phyloP scores from a whole-genome alignment of 2,888 invertebrate species.

The Atethmia centrago region DNA sequence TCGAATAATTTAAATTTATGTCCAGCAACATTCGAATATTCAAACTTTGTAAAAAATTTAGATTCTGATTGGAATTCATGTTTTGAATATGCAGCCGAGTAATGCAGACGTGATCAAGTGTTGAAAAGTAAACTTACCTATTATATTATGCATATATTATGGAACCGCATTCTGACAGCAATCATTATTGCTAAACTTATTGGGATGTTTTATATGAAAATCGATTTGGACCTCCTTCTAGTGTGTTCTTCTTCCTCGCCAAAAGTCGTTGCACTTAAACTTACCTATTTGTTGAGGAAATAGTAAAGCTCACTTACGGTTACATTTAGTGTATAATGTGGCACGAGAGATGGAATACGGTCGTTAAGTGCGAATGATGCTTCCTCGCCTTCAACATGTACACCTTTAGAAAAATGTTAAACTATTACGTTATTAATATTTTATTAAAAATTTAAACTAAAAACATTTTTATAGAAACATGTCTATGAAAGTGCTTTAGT shows the following conservation, averaged over 20 bases:
- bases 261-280: too few relatives aligned
- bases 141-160: too few relatives aligned
- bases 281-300: not conserved
- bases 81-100: too few relatives aligned
- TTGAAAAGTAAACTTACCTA: not conserved
- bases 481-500: too few relatives aligned
- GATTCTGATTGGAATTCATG: too few relatives aligned
- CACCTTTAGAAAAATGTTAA: conserved; percentile 2
- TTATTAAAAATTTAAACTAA: too few relatives aligned
- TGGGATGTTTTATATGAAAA: not conserved
- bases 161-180: not conserved
- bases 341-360: not conserved
- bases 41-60: too few relatives aligned
- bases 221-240: not conserved
- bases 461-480: too few relatives aligned
- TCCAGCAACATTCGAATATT: too few relatives aligned
- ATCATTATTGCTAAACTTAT: not conserved
- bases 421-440: not conserved
- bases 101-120: too few relatives aligned
- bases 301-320: conserved; percentile 17
- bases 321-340: conserved; percentile 11
- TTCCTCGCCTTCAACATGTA: conserved; percentile 10
- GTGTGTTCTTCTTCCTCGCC: not conserved
- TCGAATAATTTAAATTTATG: too few relatives aligned
- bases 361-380: not conserved